Conservation (phyloP, 2,888 invertebrate genomes). For the Eupelmus urozonus region DNA sequence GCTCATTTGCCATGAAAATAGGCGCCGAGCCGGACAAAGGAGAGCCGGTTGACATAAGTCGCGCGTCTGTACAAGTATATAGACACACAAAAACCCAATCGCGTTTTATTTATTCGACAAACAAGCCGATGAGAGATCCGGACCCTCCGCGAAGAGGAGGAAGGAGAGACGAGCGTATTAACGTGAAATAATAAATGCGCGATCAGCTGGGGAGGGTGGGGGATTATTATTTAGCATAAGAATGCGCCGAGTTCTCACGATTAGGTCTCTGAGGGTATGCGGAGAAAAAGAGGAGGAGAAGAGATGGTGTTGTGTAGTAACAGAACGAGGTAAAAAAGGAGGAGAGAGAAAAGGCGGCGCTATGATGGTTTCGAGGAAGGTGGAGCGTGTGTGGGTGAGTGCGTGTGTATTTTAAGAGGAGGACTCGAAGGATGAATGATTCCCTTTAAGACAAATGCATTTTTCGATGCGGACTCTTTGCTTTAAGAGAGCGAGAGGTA, state of each 20-base stretch:
- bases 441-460: constrained; percentile 30
- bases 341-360: constrained; percentile 18
- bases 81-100: no score
- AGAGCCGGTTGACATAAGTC: no score
- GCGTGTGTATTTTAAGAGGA: neutral
- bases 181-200: no score
- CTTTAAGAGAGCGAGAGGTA: neutral
- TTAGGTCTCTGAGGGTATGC: neutral
- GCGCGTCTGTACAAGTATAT: no score
- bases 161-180: no score
- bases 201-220: neutral
- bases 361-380: constrained; percentile 35
- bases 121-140: no score
- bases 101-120: no score
- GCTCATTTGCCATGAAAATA: no score
- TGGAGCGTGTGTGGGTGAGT: neutral
- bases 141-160: no score
- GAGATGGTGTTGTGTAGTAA: neutral
- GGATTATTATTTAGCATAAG: constrained; percentile 51
- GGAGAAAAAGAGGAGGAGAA: constrained; percentile 2
- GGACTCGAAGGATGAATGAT: constrained; percentile 8
- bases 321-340: constrained; percentile 21
- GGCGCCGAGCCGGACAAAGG: no score
- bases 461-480: constrained; percentile 16
- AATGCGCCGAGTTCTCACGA: constrained; percentile 53